A percentile compares a stretch with the other conserved stretches of the same genome.
Conservation (phyloP, 1,140 invertebrate genomes). For the Lepidotrigona ventralis region DNA sequence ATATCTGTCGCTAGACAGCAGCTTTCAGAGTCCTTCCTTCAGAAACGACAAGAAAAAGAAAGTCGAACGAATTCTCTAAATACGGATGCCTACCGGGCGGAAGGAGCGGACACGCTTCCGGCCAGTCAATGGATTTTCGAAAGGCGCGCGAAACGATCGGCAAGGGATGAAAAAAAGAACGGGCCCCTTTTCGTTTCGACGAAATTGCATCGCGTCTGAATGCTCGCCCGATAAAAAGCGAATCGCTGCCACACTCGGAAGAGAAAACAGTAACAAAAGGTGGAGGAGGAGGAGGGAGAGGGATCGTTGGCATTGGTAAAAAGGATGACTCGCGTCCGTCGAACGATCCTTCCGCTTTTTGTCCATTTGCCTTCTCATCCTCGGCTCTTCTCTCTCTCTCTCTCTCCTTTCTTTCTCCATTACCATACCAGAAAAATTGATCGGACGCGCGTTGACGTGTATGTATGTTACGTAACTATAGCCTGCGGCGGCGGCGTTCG, state of each 20-base stretch:
- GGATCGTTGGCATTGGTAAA: constrained; percentile 29
- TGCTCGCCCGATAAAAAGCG: constrained; percentile 45
- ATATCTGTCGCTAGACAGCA: no score
- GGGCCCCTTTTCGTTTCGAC: constrained; percentile 17
- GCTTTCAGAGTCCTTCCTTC: not conserved
- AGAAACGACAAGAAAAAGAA: not conserved
- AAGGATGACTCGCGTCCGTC: constrained; percentile 7
- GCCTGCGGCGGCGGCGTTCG: not conserved
- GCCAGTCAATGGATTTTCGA: constrained; percentile 23
- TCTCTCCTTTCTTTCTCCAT: not conserved
- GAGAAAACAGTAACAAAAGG: constrained; percentile 32
- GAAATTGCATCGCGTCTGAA: constrained; percentile 54
- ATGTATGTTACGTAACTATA: no score
- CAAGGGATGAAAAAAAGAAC: no score
- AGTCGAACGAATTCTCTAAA: not conserved
- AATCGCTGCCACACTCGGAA: constrained; percentile 36
- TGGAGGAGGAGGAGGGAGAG: no score
- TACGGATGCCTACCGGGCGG: not conserved
- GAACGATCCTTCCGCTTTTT: not conserved
- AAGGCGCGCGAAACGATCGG: constrained; percentile 16
- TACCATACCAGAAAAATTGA: not conserved
- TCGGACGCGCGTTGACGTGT: not conserved
- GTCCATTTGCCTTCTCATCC: not conserved
- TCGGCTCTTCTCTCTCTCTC: not conserved
- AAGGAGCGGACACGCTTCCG: not conserved